Percentiles rank a stretch among this genome's conserved stretches.
phyloP scores from a whole-genome alignment of 1,140 invertebrate species.

The Caenorhabditis elegans region WBcel235 BX284604.4:13035501-13036000 shows the following conservation, averaged over 20 bases:
- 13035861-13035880: constrained; percentile 4
- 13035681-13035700: not conserved
- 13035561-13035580: not conserved
- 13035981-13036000: too few relatives aligned
- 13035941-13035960: not conserved
- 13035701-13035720: not conserved
- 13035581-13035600: not conserved
- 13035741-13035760: not conserved
- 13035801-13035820: constrained; percentile 19
- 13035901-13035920: not conserved
- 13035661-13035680: not conserved
- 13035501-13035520: constrained; percentile 27
- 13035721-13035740: not conserved
- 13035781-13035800: constrained; percentile 6
- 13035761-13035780: not conserved
- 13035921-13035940: not conserved
- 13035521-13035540: not conserved
- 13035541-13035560: not conserved
- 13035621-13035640: constrained; percentile 27
- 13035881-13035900: not conserved
- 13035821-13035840: not conserved
- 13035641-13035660: not conserved
- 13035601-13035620: not conserved
- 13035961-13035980: too few relatives aligned
- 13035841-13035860: constrained; percentile 4